Evolutionary conservation across 2,797 vertebrate species (phyloP).

Genomic region (Schizopygopsis malacanthus): DNA sequence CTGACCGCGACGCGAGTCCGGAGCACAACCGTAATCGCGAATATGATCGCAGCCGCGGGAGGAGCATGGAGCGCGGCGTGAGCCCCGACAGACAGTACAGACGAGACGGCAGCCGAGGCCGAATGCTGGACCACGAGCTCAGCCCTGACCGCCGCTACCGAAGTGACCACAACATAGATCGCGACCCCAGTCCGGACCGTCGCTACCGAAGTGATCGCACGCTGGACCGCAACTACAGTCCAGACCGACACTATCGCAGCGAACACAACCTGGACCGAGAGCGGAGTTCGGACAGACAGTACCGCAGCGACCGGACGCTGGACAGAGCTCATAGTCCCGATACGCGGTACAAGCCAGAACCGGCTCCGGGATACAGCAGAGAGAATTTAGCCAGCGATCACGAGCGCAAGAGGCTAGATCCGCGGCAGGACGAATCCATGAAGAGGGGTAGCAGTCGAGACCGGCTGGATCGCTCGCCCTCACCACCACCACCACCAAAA

Average conservation of each 20-base stretch:
- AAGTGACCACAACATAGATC: constrained; percentile 53
- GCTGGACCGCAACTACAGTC: constrained; percentile 71
- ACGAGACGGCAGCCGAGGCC: constrained; percentile 80
- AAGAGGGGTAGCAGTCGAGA: constrained; percentile 81
- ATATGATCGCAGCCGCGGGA: constrained; percentile 71
- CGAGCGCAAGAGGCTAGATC: constrained; percentile 65
- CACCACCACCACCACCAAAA: constrained; percentile 66
- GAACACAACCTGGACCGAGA: constrained; percentile 62
- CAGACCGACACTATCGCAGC: constrained; percentile 66
- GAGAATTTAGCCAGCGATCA: constrained; percentile 60
- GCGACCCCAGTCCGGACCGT: constrained; percentile 60
- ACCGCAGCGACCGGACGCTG: constrained; percentile 72
- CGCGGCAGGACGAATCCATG: constrained; percentile 63
- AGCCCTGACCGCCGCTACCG: constrained; percentile 60
- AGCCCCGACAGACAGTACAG: constrained; percentile 79
- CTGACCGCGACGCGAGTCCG: constrained; percentile 77
- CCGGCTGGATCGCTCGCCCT: constrained; percentile 83
- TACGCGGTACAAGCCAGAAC: constrained; percentile 63
- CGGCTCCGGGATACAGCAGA: constrained; percentile 57
- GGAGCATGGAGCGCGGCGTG: constrained; percentile 78
- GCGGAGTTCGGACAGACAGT: constrained; percentile 70
- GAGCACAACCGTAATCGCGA: constrained; percentile 62
- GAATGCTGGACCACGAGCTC: constrained; percentile 66
- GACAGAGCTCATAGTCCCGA: constrained; percentile 80
- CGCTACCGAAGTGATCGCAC: constrained; percentile 63